Percentiles rank a stretch among this genome's conserved stretches.
Evolutionary conservation across 2,113 vertebrate species (phyloP).

Genomic region (Microcebus lehilahytsara): DNA sequence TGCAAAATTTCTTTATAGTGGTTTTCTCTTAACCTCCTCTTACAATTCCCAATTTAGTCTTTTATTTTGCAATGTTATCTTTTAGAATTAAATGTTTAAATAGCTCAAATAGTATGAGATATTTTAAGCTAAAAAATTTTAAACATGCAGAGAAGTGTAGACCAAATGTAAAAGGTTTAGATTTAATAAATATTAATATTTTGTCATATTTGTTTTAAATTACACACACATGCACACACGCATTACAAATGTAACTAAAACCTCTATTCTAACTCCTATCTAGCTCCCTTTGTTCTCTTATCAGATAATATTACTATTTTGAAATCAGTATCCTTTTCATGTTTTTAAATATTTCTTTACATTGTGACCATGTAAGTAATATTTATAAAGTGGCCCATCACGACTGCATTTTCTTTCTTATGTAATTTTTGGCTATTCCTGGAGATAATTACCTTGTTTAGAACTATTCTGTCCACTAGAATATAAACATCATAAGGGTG

Average conservation of each 20-base stretch:
- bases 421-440: conserved; percentile 15
- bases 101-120: not conserved
- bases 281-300: not conserved
- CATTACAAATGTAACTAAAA: not conserved
- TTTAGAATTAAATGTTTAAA: not conserved
- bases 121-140: conserved; percentile 21
- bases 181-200: not conserved
- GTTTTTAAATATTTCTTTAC: conserved; percentile 31
- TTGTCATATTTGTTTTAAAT: conserved; percentile 2
- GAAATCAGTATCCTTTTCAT: not conserved
- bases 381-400: not conserved
- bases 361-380: not conserved
- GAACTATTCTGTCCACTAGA: conserved; percentile 11
- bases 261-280: not conserved
- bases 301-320: not conserved
- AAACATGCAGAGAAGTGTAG: not conserved
- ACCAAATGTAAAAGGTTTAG: not conserved
- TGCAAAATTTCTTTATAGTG: not conserved
- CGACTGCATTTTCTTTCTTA: not conserved
- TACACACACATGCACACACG: not conserved
- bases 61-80: not conserved
- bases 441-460: not conserved
- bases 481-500: not conserved
- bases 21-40: not conserved
- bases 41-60: not conserved